Evolutionary conservation across 2,113 vertebrate species (phyloP), one percentile per base, ranked within the genome.

Genomic region (Xiphorhynchus elegans): DNA sequence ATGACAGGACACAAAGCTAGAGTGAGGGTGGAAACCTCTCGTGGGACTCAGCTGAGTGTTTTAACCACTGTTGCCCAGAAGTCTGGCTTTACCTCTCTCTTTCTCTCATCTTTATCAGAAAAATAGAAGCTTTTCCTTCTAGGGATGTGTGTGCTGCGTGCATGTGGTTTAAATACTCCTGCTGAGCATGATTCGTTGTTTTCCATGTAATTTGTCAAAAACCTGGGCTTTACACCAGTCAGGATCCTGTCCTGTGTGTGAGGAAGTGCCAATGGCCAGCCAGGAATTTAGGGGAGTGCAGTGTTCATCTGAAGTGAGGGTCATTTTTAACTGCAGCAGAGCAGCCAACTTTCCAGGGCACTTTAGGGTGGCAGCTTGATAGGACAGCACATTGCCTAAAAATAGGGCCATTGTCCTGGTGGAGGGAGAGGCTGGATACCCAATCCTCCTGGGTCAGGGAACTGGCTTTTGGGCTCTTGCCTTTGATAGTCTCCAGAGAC

Each of bases 381-480:
- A 62, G 1, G 13, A 79, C 14, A 90, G 70, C 58, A 33, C 31
- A 9, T 39, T 66, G 73, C 59, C 74, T 95, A 93, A 96, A 94
- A 97, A 93, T 97, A 96, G 64, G 4, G 29, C 81, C 94, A 74
- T 93, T 96, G 89, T 94, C 50, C 62, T 66, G 53, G 55, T 86
- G 50, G 55, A 80, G 64, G 28, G 70, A 90, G 81, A 62, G 62
- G 19, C 24, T 64, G 69, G 73, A 40, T 72, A 46, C 23, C 19
- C 46, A 25, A 21, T 47, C 15, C 39, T 59, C 78, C 0, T 10
- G 56, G 35, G 58, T 3, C 23, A 42, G 49, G 46, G 52, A 63
- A 31, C 31, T 50, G 6, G 18, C 26, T 59, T 6, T 25, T 7
- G 50, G 50, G 50, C 50, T 52, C 50, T 28, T 28, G 3, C 25